Percentiles rank a stretch among this genome's conserved stretches.
phyloP scores from a whole-genome alignment of 2,888 invertebrate genomes.

The Eristalinus aeneus region DNA sequence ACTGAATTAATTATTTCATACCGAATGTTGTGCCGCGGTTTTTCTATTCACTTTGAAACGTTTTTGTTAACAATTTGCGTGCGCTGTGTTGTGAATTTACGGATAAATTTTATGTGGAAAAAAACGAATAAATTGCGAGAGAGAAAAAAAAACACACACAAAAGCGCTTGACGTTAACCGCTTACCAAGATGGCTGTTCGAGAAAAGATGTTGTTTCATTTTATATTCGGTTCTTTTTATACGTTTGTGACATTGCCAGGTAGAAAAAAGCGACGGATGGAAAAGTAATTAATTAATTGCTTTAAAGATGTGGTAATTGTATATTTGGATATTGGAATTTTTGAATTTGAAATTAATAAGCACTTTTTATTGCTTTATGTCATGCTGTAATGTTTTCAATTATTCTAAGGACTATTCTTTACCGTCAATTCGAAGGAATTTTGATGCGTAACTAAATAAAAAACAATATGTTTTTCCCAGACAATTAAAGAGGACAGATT shows the following conservation, averaged over 20 bases:
- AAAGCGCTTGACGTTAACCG: constrained; percentile 67
- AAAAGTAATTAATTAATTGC: constrained; percentile 1
- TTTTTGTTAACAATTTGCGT: constrained; percentile 36
- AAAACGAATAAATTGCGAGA: constrained; percentile 63
- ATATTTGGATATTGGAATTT: too few relatives aligned
- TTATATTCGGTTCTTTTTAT: constrained; percentile 16
- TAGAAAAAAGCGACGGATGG: not conserved
- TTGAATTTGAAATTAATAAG: too few relatives aligned
- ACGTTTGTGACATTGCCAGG: constrained; percentile 32
- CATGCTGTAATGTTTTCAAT: too few relatives aligned
- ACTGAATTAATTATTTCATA: constrained; percentile 51
- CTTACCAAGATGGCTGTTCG: constrained; percentile 62
- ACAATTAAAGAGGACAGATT: too few relatives aligned
- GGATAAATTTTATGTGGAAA: constrained; percentile 51
- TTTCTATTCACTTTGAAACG: constrained; percentile 15
- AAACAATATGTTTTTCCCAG: too few relatives aligned
- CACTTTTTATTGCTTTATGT: too few relatives aligned
- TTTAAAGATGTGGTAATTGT: not conserved
- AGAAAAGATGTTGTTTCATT: constrained; percentile 52
- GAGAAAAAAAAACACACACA: constrained; percentile 69
- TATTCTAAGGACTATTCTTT: too few relatives aligned
- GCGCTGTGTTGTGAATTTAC: constrained; percentile 40
- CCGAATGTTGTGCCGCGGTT: constrained; percentile 36
- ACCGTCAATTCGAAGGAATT: too few relatives aligned
- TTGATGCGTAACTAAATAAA: too few relatives aligned